Conservation (phyloP, 2,888 invertebrate genomes). For the Cataglyphis livida region DNA sequence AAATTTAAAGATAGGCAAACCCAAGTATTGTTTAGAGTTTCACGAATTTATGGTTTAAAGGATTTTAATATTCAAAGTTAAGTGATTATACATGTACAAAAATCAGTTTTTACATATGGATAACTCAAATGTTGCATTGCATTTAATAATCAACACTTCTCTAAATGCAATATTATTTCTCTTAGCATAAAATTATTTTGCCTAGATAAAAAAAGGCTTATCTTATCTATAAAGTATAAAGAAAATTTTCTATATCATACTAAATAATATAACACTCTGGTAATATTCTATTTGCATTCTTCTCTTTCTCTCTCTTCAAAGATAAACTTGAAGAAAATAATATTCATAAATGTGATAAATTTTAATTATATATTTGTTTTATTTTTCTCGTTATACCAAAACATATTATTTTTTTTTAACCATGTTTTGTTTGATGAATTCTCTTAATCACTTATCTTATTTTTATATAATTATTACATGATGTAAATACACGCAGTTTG, state of each 20-base stretch:
- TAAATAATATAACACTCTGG: not conserved
- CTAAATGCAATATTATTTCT: not conserved
- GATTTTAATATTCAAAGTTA: not conserved
- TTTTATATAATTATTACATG: conserved; percentile 4
- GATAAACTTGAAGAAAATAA: conserved; percentile 6
- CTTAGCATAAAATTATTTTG: not conserved
- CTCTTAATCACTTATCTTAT: not conserved
- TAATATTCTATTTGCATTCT: not conserved
- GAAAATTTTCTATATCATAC: not conserved
- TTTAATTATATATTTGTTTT: not conserved
- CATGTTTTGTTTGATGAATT: not conserved
- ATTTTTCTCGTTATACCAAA: too few species aligned
- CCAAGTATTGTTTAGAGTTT: not conserved
- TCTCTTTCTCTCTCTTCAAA: not conserved
- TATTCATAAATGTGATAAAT: not conserved
- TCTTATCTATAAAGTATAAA: conserved; percentile 25
- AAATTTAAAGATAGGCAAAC: not conserved
- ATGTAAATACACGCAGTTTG: not conserved
- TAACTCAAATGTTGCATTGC: not conserved
- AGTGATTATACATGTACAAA: not conserved
- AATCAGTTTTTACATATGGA: not conserved
- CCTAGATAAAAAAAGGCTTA: conserved; percentile 5
- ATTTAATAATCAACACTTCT: not conserved
- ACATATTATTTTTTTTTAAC: not conserved
- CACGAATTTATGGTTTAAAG: not conserved